A percentile compares a stretch with the other conserved stretches of the same genome.
These are phyloP conservation scores for Leguminivora glycinivorella DNA, from an alignment of 1,140 invertebrate species.

Conservation along the genomic window DNA sequence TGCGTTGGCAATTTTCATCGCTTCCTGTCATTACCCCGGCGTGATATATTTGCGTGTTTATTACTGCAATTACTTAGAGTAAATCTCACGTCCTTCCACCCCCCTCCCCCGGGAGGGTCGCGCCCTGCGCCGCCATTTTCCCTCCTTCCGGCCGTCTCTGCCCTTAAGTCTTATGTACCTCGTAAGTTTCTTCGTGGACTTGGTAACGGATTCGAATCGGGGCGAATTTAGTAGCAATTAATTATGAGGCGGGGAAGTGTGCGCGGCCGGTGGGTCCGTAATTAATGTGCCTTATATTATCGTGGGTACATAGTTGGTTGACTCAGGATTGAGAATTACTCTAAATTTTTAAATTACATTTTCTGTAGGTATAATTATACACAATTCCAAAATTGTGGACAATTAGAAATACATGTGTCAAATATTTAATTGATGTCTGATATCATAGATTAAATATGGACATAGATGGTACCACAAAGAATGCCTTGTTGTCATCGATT, in stretches of 20 bases:
- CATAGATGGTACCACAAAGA: no score
- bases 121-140: slow-evolving; percentile 73
- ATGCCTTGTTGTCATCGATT: no score
- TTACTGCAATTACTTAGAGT: slow-evolving; percentile 81
- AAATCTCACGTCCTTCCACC: slow-evolving; percentile 79
- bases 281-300: slow-evolving; percentile 50
- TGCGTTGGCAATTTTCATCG: slow-evolving; percentile 73
- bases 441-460: no score
- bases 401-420: no score
- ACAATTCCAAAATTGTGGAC: no score
- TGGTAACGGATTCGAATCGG: slow-evolving; percentile 78
- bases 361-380: no score
- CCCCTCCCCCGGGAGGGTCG: slow-evolving; percentile 61
- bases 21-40: slow-evolving; percentile 77
- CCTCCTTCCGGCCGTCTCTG: slow-evolving; percentile 74
- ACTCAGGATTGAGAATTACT: background rate
- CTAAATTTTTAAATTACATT: no score
- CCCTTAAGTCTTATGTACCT: slow-evolving; percentile 79
- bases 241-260: slow-evolving; percentile 72
- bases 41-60: slow-evolving; percentile 80
- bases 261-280: slow-evolving; percentile 54
- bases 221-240: slow-evolving; percentile 79
- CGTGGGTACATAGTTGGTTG: background rate
- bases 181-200: slow-evolving; percentile 77
- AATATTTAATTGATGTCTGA: no score